Percentiles rank a stretch among this genome's conserved stretches.
Conservation (phyloP, 2,888 invertebrate species). For the Thumatha senex region DNA sequence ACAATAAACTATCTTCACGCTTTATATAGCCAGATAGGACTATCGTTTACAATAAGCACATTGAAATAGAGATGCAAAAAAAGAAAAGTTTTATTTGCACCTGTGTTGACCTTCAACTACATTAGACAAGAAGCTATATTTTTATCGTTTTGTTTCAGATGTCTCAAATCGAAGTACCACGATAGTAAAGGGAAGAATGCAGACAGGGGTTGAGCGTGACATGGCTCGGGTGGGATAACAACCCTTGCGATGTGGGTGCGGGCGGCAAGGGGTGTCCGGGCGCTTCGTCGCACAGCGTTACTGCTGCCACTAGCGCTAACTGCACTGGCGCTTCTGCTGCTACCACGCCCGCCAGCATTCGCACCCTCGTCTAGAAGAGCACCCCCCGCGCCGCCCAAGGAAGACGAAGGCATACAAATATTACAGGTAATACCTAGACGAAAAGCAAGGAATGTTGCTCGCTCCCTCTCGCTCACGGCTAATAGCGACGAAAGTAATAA, state of each 20-base stretch:
- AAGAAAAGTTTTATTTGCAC: too few relatives aligned
- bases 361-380: constrained; percentile 44
- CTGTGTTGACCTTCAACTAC: too few relatives aligned
- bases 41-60: too few relatives aligned
- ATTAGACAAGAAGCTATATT: too few relatives aligned
- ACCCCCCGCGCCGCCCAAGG: constrained; percentile 39
- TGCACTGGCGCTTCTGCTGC: constrained; percentile 77
- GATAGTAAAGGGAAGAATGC: constrained; percentile 31
- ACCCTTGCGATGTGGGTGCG: constrained; percentile 65
- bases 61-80: too few relatives aligned
- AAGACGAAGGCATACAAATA: constrained; percentile 36
- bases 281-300: constrained; percentile 72
- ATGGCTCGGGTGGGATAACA: constrained; percentile 33
- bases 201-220: constrained; percentile 18
- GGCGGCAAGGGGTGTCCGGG: constrained; percentile 66
- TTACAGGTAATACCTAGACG: constrained; percentile 3
- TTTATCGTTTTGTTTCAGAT: constrained; percentile 22
- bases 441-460: too few relatives aligned
- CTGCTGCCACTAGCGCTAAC: constrained; percentile 79
- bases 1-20: too few relatives aligned
- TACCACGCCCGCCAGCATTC: constrained; percentile 67
- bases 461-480: too few relatives aligned
- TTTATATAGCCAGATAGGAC: too few relatives aligned
- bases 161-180: constrained; percentile 12
- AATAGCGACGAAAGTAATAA: too few relatives aligned